Evolutionary conservation across 1,140 invertebrate species (phyloP), one percentile per base, ranked within the genome.

Genomic region (Chymomyza costata): DNA sequence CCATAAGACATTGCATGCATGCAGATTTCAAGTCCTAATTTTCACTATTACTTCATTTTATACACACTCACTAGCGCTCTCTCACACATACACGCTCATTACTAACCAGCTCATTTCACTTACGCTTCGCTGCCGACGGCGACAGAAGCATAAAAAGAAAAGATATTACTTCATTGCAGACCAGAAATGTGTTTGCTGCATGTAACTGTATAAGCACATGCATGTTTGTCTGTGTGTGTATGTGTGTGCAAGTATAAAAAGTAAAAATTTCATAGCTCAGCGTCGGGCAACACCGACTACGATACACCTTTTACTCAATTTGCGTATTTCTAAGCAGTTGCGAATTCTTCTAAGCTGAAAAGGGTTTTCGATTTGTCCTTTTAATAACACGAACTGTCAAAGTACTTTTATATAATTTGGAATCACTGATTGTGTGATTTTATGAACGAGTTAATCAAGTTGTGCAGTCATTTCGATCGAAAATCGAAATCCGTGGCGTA

Each of bases 111-210:
- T 46, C 65, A 65, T 76, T 76, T 76, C 61, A 65, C 70, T 73
- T 65, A 70, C 65, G 70, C 70, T 55, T 67, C 51, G 62, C 51
- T 71, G 68, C 70, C 39, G 47, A 65, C 58, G 46, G 52, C 60
- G 62, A 38, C 35, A 15, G 15, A 15, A 16, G 45, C 45, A 54
- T 15, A 47, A 46, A 58, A 62, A 56, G 50, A 62, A 61, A 58
- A 65, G 62, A 82, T 82, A 82, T 82, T 82, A 82, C 69, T 83
- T 78, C 82, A 82, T 78, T 65, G 80, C 52, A 73, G 61, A 73
- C 63, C 58, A 73, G 65, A 65, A 82, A 69, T 76, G 62, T 62
- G 70, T 61, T 57, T 46, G 25, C 11, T 14, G 37, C 5, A 34
- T 44, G 14, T 17, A 45, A 32, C 35, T 25, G 21, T 25, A 8